These are phyloP conservation scores for Acholoe squamosa DNA, from an alignment of 2,888 invertebrate species.

Conservation along the genomic window DNA sequence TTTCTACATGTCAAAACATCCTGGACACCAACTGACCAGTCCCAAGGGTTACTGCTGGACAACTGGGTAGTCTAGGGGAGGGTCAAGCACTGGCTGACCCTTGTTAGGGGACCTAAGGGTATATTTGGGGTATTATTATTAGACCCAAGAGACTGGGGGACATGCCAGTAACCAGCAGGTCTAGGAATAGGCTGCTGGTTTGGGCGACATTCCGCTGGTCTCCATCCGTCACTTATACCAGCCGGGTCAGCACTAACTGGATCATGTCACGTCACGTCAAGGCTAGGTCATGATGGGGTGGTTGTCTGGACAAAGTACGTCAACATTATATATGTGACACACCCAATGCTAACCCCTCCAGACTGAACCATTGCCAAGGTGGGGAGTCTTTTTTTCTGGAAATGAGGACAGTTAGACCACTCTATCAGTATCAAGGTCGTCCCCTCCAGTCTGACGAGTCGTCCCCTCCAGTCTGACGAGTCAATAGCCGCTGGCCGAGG, in stretches of 20 bases:
- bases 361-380: too few species aligned
- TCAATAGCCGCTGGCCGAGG: too few species aligned
- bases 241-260: slow-evolving; percentile 10
- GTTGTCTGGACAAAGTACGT: neutral
- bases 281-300: neutral
- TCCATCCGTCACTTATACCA: neutral
- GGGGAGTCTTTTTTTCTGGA: too few species aligned
- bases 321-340: too few species aligned
- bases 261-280: neutral
- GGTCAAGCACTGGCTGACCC: slow-evolving; percentile 22
- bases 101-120: neutral
- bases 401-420: too few species aligned
- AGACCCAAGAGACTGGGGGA: neutral
- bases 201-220: slow-evolving; percentile 15
- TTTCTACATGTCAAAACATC: too few species aligned
- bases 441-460: too few species aligned
- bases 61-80: neutral
- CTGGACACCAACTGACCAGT: too few species aligned
- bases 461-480: too few species aligned
- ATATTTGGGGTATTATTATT: neutral
- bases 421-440: too few species aligned
- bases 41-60: neutral
- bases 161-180: neutral
- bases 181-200: neutral
- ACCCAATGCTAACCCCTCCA: too few species aligned